These are phyloP conservation scores for Vimba vimba DNA, from an alignment of 2,113 vertebrate genomes.

Conservation along the genomic window DNA sequence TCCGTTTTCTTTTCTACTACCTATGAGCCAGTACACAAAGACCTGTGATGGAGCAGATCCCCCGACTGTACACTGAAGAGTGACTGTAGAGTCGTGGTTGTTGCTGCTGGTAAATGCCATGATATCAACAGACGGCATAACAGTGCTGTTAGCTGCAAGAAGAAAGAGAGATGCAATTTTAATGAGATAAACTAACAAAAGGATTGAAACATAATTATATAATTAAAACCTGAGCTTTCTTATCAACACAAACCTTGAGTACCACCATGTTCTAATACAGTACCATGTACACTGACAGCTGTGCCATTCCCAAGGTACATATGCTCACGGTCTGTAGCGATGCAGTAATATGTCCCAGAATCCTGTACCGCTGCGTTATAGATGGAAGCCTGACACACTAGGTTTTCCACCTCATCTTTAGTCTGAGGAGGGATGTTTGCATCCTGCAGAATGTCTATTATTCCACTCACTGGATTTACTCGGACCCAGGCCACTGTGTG, in stretches of 20 bases:
- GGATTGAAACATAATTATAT: not conserved
- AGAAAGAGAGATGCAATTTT: not conserved
- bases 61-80: constrained; percentile 10
- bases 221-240: not conserved
- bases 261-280: not conserved
- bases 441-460: not conserved
- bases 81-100: not conserved
- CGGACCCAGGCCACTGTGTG: constrained; percentile 28
- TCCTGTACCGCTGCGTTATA: not conserved
- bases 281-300: not conserved
- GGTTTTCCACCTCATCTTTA: not conserved
- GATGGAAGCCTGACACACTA: not conserved
- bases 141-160: not conserved
- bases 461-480: constrained; percentile 7
- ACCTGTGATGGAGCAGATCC: constrained; percentile 1
- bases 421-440: not conserved
- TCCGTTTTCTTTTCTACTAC: not conserved
- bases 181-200: not conserved
- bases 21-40: constrained; percentile 1
- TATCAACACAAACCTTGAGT: not conserved
- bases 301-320: constrained; percentile 21
- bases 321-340: constrained; percentile 16
- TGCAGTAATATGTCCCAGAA: constrained; percentile 35
- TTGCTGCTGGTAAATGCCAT: constrained; percentile 13
- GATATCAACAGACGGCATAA: constrained; percentile 16